These are phyloP conservation scores for Drosophila busckii DNA, from an alignment of 1,140 invertebrate genomes.

Conservation along the genomic window DNA sequence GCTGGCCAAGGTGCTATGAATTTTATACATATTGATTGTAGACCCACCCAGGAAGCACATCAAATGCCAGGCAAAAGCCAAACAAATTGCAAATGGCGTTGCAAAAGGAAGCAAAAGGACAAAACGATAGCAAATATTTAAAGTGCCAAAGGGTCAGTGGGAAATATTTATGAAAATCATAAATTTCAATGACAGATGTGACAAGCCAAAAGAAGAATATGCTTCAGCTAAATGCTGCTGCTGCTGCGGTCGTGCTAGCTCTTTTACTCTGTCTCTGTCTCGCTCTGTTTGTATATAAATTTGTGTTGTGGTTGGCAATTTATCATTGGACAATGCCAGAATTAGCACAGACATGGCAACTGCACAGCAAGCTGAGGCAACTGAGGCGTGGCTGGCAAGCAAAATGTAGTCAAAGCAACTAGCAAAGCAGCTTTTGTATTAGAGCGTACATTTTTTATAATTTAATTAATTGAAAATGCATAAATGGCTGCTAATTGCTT, in stretches of 20 bases:
- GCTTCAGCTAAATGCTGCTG: constrained; percentile 3
- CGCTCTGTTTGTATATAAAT: constrained; percentile 31
- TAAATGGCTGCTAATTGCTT: too few species aligned
- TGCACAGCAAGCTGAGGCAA: constrained; percentile 8
- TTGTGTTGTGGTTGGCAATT: constrained; percentile 43
- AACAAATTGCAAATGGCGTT: constrained; percentile 6
- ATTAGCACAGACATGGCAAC: constrained; percentile 42
- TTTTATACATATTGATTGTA: too few species aligned
- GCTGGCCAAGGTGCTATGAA: too few species aligned
- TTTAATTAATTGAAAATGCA: too few species aligned
- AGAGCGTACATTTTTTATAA: too few species aligned
- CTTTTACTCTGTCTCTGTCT: constrained; percentile 12
- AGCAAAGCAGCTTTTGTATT: too few species aligned
- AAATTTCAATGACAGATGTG: constrained; percentile 33
- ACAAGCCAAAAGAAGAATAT: constrained; percentile 4
- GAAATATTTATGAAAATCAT: constrained; percentile 35
- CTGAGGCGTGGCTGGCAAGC: too few species aligned
- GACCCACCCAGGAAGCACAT: neutral
- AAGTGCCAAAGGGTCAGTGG: constrained; percentile 41
- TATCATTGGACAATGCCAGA: constrained; percentile 51
- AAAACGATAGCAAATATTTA: constrained; percentile 31
- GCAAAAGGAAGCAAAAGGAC: neutral
- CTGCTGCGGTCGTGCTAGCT: too few species aligned
- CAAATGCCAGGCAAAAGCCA: neutral
- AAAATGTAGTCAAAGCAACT: too few species aligned